Evolutionary conservation across 92 coral and sea anemone species (phyloP), one percentile per base, ranked within the genome.

Genomic region (Hydrozoanthus gracilis): DNA sequence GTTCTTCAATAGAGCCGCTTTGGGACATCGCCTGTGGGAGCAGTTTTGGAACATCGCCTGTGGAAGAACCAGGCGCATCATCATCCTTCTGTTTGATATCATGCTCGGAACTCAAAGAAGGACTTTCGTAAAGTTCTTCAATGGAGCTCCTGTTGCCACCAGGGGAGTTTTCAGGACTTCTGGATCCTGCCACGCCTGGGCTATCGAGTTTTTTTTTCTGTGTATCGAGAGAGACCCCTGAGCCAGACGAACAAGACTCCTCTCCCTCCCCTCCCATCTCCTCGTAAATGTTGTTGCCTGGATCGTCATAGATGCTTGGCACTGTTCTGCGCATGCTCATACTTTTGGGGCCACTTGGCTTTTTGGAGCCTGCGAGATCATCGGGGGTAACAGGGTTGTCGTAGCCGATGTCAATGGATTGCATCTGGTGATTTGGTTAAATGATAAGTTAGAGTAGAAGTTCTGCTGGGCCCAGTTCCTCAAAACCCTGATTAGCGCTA

Each of bases 321-420:
- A 55, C 18, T 56, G 56, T 2, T 17, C 68, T 64, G 17, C 56
- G 71, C 58, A 79, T 64, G 73, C 73, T 79, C 60, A 79, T 64
- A 16, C 84, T 46, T 48, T 79, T 48, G 61, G 84, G 84, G 45
- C 73, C 84, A 17, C 44, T 45, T 9, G 11, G 44, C 7, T 13
- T 47, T 64, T 7, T 79, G 44, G 71, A 46, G 56, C 65, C 35
- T 46, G 71, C 84, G n/a, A 79, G 62, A 15, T 79, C 84, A 7
- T 62, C 73, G 46, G 73, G 58, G 8, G 84, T 60, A 51, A 66
- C 60, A 17, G 84, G 84, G 27, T 79, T 79, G 68, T 79, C 73
- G 4, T 79, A 79, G 44, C 84, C 73, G 39, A 79, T 79, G 11
- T 79, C 84, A 45, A 79, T 62, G 73, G 84, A 4, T 66, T 17